Percentiles rank a stretch among this genome's conserved stretches.
phyloP scores from a whole-genome alignment of 2,113 vertebrate species.

The Rhegmatorhina hoffmannsi region DNA sequence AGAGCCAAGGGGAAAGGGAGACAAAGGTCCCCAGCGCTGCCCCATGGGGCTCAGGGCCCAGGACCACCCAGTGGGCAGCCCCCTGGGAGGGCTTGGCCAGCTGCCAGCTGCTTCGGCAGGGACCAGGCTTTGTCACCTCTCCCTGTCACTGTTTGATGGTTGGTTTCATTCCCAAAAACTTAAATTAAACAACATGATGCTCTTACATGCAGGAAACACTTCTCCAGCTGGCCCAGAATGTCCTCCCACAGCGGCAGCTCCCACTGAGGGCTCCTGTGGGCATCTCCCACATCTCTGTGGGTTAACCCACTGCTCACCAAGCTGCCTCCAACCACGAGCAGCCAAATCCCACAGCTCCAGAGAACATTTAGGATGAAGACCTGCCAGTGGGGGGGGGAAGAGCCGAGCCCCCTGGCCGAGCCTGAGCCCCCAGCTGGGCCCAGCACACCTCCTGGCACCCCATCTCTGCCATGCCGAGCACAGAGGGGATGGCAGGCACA shows the following conservation, averaged over 20 bases:
- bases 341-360: background rate
- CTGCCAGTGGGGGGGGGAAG: accelerated
- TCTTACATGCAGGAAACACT: background rate
- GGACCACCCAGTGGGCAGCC: background rate
- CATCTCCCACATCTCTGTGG: background rate
- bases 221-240: background rate
- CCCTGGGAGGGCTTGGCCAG: background rate
- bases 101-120: background rate
- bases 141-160: background rate
- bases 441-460: accelerated
- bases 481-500: background rate
- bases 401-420: background rate
- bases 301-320: accelerated
- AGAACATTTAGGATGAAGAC: background rate
- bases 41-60: accelerated
- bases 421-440: background rate
- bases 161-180: background rate
- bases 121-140: background rate
- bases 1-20: background rate
- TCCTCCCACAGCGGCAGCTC: background rate
- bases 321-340: accelerated
- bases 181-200: background rate
- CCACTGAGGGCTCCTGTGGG: accelerated
- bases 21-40: accelerated
- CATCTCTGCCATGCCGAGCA: accelerated